phyloP scores from a whole-genome alignment of 2,888 invertebrate species.

The Platycheirus albimanus region DNA sequence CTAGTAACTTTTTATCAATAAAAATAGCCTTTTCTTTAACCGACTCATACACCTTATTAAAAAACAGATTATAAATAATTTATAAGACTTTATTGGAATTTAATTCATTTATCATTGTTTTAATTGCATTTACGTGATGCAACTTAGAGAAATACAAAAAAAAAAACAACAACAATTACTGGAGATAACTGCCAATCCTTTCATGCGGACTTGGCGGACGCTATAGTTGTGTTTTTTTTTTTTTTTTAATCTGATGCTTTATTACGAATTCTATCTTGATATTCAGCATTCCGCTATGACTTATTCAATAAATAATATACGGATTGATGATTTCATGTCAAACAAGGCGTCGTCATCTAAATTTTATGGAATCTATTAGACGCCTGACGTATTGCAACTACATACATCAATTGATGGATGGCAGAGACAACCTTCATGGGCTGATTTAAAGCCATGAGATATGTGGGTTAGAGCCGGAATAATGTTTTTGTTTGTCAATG shows the following conservation, averaged over 20 bases:
- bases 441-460: not conserved
- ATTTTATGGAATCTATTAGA: conserved; percentile 70
- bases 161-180: too few species aligned
- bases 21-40: not conserved
- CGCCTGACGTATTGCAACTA: conserved; percentile 1
- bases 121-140: conserved; percentile 51
- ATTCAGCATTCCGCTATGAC: conserved; percentile 4
- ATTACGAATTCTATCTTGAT: not conserved
- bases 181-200: conserved; percentile 40
- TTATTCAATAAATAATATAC: conserved; percentile 17
- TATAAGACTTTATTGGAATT: conserved; percentile 41
- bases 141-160: conserved; percentile 17
- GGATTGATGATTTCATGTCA: conserved; percentile 52
- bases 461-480: conserved; percentile 15
- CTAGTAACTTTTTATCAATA: not conserved
- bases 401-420: not conserved
- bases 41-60: conserved; percentile 30
- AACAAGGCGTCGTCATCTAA: conserved; percentile 75
- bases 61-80: conserved; percentile 51
- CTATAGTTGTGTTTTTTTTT: too few species aligned
- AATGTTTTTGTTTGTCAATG: not conserved
- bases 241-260: not conserved
- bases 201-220: conserved; percentile 3
- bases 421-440: conserved; percentile 11
- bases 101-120: conserved; percentile 46